Base-by-base conservation (phyloP, 2,113 vertebrate genomes). In the Stictonetta naevosa region DNA sequence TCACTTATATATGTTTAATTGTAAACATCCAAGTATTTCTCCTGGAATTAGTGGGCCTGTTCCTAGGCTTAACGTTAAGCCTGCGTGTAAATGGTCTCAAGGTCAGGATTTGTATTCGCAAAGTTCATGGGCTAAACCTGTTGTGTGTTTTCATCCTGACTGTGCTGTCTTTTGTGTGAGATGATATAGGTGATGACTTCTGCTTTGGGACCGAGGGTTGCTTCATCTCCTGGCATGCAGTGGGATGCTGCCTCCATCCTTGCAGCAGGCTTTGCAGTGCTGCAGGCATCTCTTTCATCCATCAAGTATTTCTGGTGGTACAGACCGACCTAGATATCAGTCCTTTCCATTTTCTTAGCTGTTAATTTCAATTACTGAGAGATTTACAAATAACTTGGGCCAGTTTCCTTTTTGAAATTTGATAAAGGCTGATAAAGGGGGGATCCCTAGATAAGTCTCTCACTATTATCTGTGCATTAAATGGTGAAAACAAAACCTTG, bases 31-130 rank as follows among this genome's bases (percentile, higher is more conserved):
- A 42, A 68, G 59, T 66, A 79, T 94, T 93, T 92, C 13, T 82
- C 90, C 79, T 92, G 59, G 86, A 88, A 91, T 92, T 80, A 90
- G 58, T 85, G 59, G 7, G 28, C 64, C 81, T 91, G 50, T 73
- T 81, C 75, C 93, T 88, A 74, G 83, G 67, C 83, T 90, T 93
- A 79, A 64, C 36, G 59, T 75, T 95, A 90, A 92, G 86, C 88
- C 55, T 84, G 42, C 86, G 40, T 88, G 86, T 96, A 86, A 88
- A 64, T 76, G 46, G 92, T 96, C 92, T 75, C 38, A 21, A 91
- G 80, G 78, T 89, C 56, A 46, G 72, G 93, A 91, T 83, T 94
- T 79, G 71, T 86, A 53, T 73, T 63, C 1, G 2, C 67, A 67
- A 16, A 94, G 86, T 92, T 89, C 40, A 42, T 8, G 40, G 86